These are phyloP conservation scores for Apamea crenata DNA, from an alignment of 2,888 invertebrate genomes.

Conservation along the genomic window DNA sequence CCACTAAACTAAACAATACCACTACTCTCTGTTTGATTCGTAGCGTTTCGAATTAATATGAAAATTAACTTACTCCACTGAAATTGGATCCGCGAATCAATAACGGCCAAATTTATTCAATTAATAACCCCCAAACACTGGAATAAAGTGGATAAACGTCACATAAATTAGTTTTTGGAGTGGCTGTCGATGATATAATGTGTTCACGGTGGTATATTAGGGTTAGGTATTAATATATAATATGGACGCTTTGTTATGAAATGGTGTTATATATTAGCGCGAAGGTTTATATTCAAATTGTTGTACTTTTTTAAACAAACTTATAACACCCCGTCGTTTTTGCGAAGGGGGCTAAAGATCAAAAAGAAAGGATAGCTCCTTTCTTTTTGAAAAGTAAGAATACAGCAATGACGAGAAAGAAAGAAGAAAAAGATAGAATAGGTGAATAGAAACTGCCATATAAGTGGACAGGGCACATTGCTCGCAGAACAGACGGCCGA, in stretches of 20 bases:
- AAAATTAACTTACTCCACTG: conserved; percentile 63
- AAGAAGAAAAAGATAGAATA: neutral
- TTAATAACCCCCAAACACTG: conserved; percentile 69
- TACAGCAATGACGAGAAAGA: neutral
- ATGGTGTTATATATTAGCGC: neutral
- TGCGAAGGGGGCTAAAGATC: too few species aligned
- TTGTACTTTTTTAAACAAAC: neutral
- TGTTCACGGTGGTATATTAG: conserved; percentile 50
- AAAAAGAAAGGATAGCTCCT: neutral
- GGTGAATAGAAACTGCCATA: too few species aligned
- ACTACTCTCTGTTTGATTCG: conserved; percentile 45
- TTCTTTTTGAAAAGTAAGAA: too few species aligned
- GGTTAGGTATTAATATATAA: conserved; percentile 37
- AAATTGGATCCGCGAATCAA: conserved; percentile 66
- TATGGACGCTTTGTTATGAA: conserved; percentile 28
- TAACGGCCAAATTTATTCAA: conserved; percentile 71
- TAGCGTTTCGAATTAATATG: conserved; percentile 61
- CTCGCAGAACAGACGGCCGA: neutral
- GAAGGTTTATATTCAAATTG: neutral
- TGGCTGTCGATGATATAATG: conserved; percentile 68
- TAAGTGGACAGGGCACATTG: neutral
- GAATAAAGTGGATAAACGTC: conserved; percentile 73
- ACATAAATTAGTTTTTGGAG: conserved; percentile 72
- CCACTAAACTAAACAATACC: conserved; percentile 49
- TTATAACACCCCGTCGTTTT: too few species aligned